Base-by-base conservation (phyloP, 2,797 vertebrate genomes). In the Gambelia wislizenii region DNA sequence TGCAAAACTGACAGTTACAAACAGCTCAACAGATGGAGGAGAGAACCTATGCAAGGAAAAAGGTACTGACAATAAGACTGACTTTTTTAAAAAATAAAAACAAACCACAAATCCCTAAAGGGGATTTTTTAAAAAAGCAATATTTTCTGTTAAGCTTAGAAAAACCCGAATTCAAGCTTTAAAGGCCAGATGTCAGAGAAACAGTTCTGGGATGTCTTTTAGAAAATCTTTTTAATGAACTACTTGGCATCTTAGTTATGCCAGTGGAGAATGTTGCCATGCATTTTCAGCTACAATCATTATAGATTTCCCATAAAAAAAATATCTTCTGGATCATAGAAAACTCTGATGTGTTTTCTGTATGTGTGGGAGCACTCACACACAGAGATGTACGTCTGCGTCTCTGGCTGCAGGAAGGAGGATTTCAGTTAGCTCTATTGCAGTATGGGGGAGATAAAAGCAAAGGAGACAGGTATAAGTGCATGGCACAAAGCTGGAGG, bases 51-150 rank as follows among this genome's bases (percentile, higher is more conserved):
- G 87, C 61, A 91, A 95, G 91, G 93, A 95, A 87, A 96, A 97
- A 97, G 96, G 96, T 96, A 97, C 36, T 79, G 94, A 91, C 67
- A 80, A n/a, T 56, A 90, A 91, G 86, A 91, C 77, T 92, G 54
- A 22, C 49, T 85, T 91, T 91, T 83, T 0, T n/a, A n/a, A n/a
- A n/a, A 10, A 44, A 27, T 12, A 92, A 94, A 25, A 93, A 79
- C 79, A 87, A 56, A 61, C 42, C 30, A 2, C 82, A 39, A 1
- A 0, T 93, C 88, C 89, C 78, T n/a, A 84, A 88, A 90, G 86
- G 76, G 22, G 10, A 0, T 89, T 92, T 87, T 4, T 1, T 76
- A 27, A 22, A 44, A 75, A 85, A 85, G 83, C 74, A 77, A 59
- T 84, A 27, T 95, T 93, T 92, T 47, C 36, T 76, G 83, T 90